Evolutionary conservation across 64 coral and sea anemone genomes (phyloP).

Genomic region (Stichodactyla mertensii): DNA sequence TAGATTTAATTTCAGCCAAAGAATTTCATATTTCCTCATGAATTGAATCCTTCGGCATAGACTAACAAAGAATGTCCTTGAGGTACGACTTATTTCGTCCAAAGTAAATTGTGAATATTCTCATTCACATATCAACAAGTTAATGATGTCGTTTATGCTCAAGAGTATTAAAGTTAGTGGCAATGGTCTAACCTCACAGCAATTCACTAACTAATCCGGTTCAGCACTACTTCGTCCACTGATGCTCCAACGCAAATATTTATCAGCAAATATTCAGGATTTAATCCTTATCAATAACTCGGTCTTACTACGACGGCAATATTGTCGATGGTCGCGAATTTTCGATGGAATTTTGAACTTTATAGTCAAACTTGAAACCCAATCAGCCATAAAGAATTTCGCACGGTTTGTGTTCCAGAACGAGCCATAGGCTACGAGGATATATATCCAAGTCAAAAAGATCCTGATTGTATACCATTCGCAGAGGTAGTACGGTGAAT

Average conservation of each 20-base stretch:
- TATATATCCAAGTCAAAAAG: not conserved
- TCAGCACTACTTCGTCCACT: not conserved
- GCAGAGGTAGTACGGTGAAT: not conserved
- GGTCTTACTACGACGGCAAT: not conserved
- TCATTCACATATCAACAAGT: slow-evolving; percentile 1
- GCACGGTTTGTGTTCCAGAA: slow-evolving; percentile 8
- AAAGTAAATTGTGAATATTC: not conserved
- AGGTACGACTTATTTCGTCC: not conserved
- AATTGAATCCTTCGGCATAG: not conserved
- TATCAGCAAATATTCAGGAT: not conserved
- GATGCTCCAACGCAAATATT: slow-evolving; percentile 12
- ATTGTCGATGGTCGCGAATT: not conserved
- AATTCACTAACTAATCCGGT: not conserved
- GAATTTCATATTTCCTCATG: slow-evolving; percentile 2
- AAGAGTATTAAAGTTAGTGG: not conserved
- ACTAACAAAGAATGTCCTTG: not conserved
- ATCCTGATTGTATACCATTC: not conserved
- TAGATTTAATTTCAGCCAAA: not conserved
- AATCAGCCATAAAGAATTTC: slow-evolving; percentile 4
- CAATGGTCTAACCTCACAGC: not conserved
- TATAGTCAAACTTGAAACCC: not conserved
- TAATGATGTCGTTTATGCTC: not conserved
- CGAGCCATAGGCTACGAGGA: not conserved
- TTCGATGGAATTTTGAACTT: not conserved
- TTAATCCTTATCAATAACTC: not conserved